Evolutionary conservation across 2,113 vertebrate species (phyloP).

Genomic region (Phalacrocorax carbo): DNA sequence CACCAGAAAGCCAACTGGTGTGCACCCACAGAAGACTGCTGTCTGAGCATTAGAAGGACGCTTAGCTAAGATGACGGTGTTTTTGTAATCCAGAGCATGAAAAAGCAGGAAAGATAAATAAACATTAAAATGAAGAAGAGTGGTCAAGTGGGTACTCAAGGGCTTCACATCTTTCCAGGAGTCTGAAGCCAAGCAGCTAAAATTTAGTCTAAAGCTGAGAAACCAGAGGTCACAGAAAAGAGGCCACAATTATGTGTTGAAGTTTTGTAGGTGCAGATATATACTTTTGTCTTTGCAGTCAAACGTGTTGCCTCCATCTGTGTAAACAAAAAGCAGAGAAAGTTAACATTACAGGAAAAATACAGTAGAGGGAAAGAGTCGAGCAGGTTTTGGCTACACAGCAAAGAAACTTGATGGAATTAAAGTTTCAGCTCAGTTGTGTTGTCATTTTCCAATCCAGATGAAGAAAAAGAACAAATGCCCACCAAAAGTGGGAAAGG

Average conservation of each 20-base stretch:
- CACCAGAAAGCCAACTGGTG: background rate
- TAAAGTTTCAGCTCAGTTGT: background rate
- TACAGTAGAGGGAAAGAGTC: background rate
- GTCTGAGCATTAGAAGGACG: background rate
- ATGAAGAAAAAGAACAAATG: background rate
- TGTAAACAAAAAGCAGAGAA: constrained; percentile 8
- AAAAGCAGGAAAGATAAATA: constrained; percentile 8
- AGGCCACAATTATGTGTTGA: fast-evolving
- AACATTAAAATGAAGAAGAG: background rate
- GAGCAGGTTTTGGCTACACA: background rate
- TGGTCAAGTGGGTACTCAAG: background rate
- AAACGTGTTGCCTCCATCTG: background rate
- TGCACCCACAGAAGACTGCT: background rate
- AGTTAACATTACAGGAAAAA: background rate
- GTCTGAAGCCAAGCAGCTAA: background rate
- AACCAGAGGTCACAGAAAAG: background rate
- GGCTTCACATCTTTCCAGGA: background rate
- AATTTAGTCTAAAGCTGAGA: background rate
- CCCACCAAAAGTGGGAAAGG: background rate
- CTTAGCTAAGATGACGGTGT: background rate
- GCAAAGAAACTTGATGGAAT: background rate
- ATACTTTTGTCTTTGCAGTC: background rate
- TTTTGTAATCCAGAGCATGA: background rate
- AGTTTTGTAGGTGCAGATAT: background rate
- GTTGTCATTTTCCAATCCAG: background rate